A percentile compares a stretch with the other conserved stretches of the same genome.
These are phyloP conservation scores for Teleogryllus occipitalis DNA, from an alignment of 1,140 invertebrate species.

Conservation along the genomic window DNA sequence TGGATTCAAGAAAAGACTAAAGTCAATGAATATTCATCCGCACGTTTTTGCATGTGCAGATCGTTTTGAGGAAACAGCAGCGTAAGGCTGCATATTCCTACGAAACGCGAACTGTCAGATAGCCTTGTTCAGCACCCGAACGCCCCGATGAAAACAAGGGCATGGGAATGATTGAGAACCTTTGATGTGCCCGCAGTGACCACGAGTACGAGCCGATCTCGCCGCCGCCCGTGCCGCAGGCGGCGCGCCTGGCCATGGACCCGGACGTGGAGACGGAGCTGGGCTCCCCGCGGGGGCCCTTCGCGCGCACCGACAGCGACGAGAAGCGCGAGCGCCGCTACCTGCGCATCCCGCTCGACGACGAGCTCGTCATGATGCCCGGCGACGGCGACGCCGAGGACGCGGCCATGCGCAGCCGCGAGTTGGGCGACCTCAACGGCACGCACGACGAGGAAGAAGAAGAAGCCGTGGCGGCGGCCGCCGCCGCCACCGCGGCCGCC, in stretches of 20 bases:
- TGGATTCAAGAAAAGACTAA: too few species aligned
- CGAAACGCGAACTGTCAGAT: too few species aligned
- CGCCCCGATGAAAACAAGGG: too few species aligned
- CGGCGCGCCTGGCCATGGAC: constrained; percentile 16
- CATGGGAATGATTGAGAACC: too few species aligned
- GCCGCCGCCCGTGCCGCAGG: constrained; percentile 23
- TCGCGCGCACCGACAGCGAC: constrained; percentile 30
- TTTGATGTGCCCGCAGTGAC: constrained; percentile 49
- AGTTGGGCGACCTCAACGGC: constrained; percentile 19
- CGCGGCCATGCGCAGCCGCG: constrained; percentile 17
- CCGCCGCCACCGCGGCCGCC: constrained; percentile 31
- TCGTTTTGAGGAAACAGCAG: too few species aligned
- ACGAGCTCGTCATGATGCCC: constrained; percentile 35
- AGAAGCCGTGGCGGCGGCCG: constrained; percentile 27
- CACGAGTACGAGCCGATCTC: constrained; percentile 78
- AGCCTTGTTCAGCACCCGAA: too few species aligned
- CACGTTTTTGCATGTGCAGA: too few species aligned
- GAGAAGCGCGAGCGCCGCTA: constrained; percentile 33
- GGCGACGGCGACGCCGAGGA: constrained; percentile 22
- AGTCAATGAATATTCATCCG: too few species aligned
- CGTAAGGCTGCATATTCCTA: too few species aligned
- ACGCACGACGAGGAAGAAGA: constrained; percentile 31
- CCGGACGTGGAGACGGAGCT: constrained; percentile 14
- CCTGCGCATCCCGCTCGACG: constrained; percentile 33
- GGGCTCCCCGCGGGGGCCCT: constrained; percentile 1